Base-by-base conservation (phyloP, 2,113 vertebrate genomes). In the Trochalopteron elliotii region DNA sequence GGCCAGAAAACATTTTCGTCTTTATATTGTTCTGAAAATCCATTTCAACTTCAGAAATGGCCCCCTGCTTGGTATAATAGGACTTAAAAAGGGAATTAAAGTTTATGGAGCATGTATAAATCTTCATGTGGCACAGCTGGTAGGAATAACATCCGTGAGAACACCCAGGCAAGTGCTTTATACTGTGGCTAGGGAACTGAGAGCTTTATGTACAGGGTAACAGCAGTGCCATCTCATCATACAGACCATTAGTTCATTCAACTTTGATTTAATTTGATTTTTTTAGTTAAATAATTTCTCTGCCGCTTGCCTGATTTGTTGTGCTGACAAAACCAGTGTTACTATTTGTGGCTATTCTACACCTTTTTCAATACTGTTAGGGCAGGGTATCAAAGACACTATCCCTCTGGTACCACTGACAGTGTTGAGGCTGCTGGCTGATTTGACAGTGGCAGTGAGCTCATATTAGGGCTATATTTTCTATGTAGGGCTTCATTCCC, bases 71-170 rank as follows among this genome's bases (percentile, higher is more conserved):
- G 63, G 20, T 81, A 83, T 97, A 92, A 92, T 87, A 75, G 83
- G 77, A 59, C 81, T 94, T 94, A 13, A 95, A 92, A 92, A 79
- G 56, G 61, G 70, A 94, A 95, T 94, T 78, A 94, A 94, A 69
- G 56, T 96, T 96, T 94, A 95, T 94, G 89, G 83, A 92, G 87
- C 83, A 49, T 94, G 71, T 94, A 72, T 92, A 94, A 74, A 92
- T 95, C 56, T 92, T 95, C 68, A 28, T 63, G 68, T 81, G 68
- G 86, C 72, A 52, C 91, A 92, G 86, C 94, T 95, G 87, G 76
- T 70, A 52, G 83, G 55, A 90, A 50, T 86, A 96, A 90, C 27
- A 31, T 68, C 59, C 14, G 3, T 55, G n/a, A 89, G 68, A 93
- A 63, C 25, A 89, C 56, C 13, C n/a, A 78, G 64, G 22, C 28